A percentile compares a stretch with the other conserved stretches of the same genome.
phyloP scores from a whole-genome alignment of 2,113 vertebrate genomes.

The Lophius piscatorius region DNA sequence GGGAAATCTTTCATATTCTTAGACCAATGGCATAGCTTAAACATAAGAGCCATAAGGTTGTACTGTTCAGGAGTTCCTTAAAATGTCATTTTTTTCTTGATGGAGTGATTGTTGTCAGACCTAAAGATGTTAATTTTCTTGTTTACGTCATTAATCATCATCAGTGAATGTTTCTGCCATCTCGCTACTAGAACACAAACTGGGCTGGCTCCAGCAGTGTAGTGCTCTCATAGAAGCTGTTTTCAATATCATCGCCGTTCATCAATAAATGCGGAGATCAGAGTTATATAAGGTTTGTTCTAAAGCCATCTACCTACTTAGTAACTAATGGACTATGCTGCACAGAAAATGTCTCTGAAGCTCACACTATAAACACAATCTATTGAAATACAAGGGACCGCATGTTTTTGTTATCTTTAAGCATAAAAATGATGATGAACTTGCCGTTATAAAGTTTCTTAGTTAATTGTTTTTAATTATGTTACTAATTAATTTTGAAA shows the following conservation, averaged over 20 bases:
- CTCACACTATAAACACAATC: conserved; percentile 56
- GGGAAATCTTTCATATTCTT: conserved; percentile 52
- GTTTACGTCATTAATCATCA: conserved; percentile 55
- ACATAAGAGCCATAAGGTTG: conserved; percentile 23
- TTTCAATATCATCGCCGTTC: conserved; percentile 62
- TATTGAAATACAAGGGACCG: conserved; percentile 59
- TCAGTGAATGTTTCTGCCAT: conserved; percentile 41
- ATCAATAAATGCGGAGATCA: conserved; percentile 57
- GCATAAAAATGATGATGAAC: conserved; percentile 38
- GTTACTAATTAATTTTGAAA: conserved; percentile 70
- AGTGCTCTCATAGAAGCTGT: conserved; percentile 34
- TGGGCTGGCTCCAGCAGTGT: conserved; percentile 72
- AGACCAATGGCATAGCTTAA: conserved; percentile 37
- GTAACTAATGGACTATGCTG: conserved; percentile 49
- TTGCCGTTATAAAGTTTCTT: conserved; percentile 46
- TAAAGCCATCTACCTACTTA: conserved; percentile 51
- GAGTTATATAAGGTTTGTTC: conserved; percentile 53
- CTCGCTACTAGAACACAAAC: conserved; percentile 61
- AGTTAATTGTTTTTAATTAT: conserved; percentile 60
- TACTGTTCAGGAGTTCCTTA: conserved; percentile 29
- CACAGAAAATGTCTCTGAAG: conserved; percentile 40
- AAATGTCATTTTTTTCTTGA: conserved; percentile 26
- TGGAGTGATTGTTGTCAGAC: conserved; percentile 38
- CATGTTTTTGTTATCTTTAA: conserved; percentile 32
- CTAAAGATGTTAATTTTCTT: conserved; percentile 44